A percentile compares a stretch with the other conserved stretches of the same genome.
These are phyloP conservation scores for Coelopa frigida DNA, from an alignment of 1,140 invertebrate genomes.

Conservation along the genomic window DNA sequence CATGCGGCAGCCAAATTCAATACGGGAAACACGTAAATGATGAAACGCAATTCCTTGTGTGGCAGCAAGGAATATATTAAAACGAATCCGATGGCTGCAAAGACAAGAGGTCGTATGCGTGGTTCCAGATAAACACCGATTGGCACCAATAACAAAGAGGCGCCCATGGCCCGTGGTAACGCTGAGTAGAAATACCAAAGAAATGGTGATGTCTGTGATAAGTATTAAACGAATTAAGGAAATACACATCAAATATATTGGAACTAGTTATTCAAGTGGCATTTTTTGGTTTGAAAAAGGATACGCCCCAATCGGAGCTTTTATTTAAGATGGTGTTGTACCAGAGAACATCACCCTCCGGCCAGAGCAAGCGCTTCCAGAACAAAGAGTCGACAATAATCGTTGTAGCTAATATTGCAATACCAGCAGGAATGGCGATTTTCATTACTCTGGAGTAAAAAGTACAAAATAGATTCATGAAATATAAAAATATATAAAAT, in stretches of 20 bases:
- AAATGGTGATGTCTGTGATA: constrained; percentile 79
- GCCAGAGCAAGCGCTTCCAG: constrained; percentile 88
- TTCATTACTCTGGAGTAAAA: constrained; percentile 59
- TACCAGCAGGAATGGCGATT: constrained; percentile 62
- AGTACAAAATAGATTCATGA: constrained; percentile 2
- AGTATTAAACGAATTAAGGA: not conserved
- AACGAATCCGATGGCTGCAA: constrained; percentile 79
- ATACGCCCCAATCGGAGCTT: constrained; percentile 94
- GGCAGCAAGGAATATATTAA: constrained; percentile 89
- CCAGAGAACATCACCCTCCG: constrained; percentile 95
- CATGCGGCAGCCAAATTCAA: constrained; percentile 85
- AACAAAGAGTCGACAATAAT: constrained; percentile 86
- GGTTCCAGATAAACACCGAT: constrained; percentile 69
- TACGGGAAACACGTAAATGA: constrained; percentile 93
- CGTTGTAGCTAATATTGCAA: constrained; percentile 63
- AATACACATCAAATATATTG: constrained; percentile 1
- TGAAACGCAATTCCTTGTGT: constrained; percentile 97
- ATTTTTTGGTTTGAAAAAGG: constrained; percentile 12
- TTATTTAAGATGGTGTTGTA: constrained; percentile 93
- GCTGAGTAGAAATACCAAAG: constrained; percentile 99
- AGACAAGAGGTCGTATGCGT: constrained; percentile 58
- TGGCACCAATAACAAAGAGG: constrained; percentile 75
- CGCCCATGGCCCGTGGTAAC: constrained; percentile 78
- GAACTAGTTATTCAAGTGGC: constrained; percentile 9
- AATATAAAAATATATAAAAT: constrained; percentile 1